phyloP scores from a whole-genome alignment of 2,797 vertebrate species.

The Peromyscus eremicus region DNA sequence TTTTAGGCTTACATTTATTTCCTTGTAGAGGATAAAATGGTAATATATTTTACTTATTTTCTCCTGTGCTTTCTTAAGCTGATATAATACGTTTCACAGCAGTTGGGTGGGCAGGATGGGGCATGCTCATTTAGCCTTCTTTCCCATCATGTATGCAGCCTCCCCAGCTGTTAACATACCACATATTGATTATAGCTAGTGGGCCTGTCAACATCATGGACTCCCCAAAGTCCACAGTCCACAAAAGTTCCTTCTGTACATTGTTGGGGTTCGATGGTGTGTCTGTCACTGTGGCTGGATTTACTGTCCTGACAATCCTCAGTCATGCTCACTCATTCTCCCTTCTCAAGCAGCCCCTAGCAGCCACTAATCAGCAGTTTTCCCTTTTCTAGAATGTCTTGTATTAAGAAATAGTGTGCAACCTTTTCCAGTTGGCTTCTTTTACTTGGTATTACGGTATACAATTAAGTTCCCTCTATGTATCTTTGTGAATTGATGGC shows the following conservation, averaged over 20 bases:
- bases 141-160: not conserved
- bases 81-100: not conserved
- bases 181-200: not conserved
- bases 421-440: not conserved
- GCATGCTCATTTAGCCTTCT: not conserved
- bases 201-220: not conserved
- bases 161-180: not conserved
- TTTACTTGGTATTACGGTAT: not conserved
- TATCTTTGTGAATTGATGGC: not conserved
- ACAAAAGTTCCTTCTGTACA: not conserved
- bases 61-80: not conserved
- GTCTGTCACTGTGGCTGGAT: not conserved
- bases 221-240: not conserved
- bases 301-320: not conserved
- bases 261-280: conserved; percentile 14
- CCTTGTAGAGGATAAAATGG: not conserved
- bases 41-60: conserved; percentile 57
- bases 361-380: not conserved
- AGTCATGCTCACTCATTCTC: not conserved
- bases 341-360: not conserved
- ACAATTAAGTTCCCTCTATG: not conserved
- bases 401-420: not conserved
- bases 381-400: conserved; percentile 34
- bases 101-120: not conserved
- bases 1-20: conserved; percentile 55